Base-by-base conservation (phyloP, 2,888 invertebrate genomes). In the Tachina grossa region DNA sequence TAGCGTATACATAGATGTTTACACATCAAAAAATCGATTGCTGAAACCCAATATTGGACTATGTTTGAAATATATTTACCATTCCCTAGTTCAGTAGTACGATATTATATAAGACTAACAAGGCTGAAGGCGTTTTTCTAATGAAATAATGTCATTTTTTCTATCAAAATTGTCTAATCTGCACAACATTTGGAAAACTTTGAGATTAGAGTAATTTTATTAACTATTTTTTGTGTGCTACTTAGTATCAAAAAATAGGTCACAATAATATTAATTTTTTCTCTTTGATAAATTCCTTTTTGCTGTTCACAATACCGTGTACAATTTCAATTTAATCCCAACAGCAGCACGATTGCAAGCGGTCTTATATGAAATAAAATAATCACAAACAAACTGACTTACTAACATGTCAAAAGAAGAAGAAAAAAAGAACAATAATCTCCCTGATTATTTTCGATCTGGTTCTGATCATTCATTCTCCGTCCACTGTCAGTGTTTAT, bases 311-410 rank as follows among this genome's bases (percentile, higher is more conserved):
- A 9, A n/a, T 49, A 31, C 31, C 31, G 9, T 59, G 57, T 72
- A 31, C 16, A 16, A 53, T 53, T 53, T 63, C 31, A 45, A 31
- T 13, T 65, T 76, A 41, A 80, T 41, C 59, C 43, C 9, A 71
- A 65, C 71, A 71, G 77, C 59, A 83, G 77, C 77, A 55, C 16
- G 14, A 57, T 61, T 55, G 43, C 16, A 57, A 43, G 45, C 16
- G 57, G 59, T 69, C 76, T 31, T 31, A 49, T 76, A 55, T 47
- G 47, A 14, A 61, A 74, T 13, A 41, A 69, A 59, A 59, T 72
- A 74, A 63, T 55, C 16, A 74, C 10, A 53, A 10, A 66, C 47
- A 19, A 2, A 45, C 55, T 19, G 55, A 47, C 47, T 39, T 55
- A 61, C 9, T n/a, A 22, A 51, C 13, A 43, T 41, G 53, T 43